phyloP scores from a whole-genome alignment of 2,797 vertebrate genomes.

The Serranus cabrilla region DNA sequence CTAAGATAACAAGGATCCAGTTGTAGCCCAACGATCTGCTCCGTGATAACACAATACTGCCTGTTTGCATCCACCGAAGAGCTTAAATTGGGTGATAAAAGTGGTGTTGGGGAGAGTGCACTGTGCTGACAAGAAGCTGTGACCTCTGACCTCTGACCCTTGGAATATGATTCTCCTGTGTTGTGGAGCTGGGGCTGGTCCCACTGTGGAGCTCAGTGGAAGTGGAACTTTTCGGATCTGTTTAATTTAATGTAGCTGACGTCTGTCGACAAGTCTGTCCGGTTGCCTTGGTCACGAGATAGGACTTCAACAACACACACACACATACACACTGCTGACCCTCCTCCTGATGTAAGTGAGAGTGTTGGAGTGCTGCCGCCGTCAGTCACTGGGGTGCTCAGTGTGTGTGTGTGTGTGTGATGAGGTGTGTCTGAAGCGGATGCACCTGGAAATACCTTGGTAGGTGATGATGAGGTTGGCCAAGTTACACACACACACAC shows the following conservation, averaged over 20 bases:
- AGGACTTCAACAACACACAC: not conserved
- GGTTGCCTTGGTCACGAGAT: not conserved
- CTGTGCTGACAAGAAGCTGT: not conserved
- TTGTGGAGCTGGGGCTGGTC: not conserved
- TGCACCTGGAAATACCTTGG: conserved; percentile 52
- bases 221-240: not conserved
- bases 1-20: too few relatives aligned
- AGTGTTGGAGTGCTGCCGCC: conserved; percentile 29
- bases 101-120: not conserved
- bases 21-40: too few relatives aligned
- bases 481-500: conserved; percentile 13
- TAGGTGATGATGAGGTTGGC: conserved; percentile 22
- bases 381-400: not conserved
- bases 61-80: too few relatives aligned
- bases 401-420: conserved; percentile 16
- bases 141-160: conserved; percentile 6
- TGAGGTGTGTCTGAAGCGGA: conserved; percentile 31
- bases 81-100: too few relatives aligned
- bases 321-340: not conserved
- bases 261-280: not conserved
- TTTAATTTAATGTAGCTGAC: not conserved
- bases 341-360: conserved; percentile 22
- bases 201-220: not conserved
- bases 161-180: too few relatives aligned
- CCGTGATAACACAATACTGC: too few relatives aligned